These are phyloP conservation scores for Agonopterix alstromeriana DNA, from an alignment of 2,888 invertebrate species.

Conservation along the genomic window DNA sequence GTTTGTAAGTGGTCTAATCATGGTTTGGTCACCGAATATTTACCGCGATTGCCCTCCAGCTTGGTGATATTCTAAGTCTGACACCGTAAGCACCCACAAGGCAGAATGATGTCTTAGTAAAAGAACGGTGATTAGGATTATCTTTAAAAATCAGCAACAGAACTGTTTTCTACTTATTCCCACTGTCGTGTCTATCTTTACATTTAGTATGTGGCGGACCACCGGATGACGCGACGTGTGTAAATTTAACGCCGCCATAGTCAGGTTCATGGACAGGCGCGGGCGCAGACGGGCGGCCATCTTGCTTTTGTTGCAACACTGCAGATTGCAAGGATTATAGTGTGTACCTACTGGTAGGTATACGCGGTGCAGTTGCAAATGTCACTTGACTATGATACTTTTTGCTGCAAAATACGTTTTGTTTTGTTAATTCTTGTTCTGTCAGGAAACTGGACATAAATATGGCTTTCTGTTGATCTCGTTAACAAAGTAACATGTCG, in stretches of 20 bases:
- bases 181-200: constrained; percentile 6
- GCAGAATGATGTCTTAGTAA: too few relatives aligned
- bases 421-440: too few relatives aligned
- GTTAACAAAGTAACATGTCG: too few relatives aligned
- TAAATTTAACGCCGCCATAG: constrained; percentile 58
- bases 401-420: constrained; percentile 2
- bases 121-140: too few relatives aligned
- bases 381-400: constrained; percentile 16
- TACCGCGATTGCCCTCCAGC: too few relatives aligned
- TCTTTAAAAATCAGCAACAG: too few relatives aligned
- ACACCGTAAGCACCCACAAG: too few relatives aligned
- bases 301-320: constrained; percentile 47
- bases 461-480: too few relatives aligned
- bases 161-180: not conserved
- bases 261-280: constrained; percentile 64
- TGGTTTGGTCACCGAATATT: too few relatives aligned
- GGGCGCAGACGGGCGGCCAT: constrained; percentile 36
- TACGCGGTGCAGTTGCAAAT: constrained; percentile 9
- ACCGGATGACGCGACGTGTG: constrained; percentile 62
- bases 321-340: constrained; percentile 17
- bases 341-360: not conserved
- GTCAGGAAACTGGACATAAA: too few relatives aligned
- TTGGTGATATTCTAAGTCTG: too few relatives aligned
- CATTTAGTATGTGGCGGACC: constrained; percentile 26
- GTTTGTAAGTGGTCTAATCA: too few relatives aligned